Base-by-base conservation (phyloP, 2,888 invertebrate species). In the Gastrophysa polygoni region DNA sequence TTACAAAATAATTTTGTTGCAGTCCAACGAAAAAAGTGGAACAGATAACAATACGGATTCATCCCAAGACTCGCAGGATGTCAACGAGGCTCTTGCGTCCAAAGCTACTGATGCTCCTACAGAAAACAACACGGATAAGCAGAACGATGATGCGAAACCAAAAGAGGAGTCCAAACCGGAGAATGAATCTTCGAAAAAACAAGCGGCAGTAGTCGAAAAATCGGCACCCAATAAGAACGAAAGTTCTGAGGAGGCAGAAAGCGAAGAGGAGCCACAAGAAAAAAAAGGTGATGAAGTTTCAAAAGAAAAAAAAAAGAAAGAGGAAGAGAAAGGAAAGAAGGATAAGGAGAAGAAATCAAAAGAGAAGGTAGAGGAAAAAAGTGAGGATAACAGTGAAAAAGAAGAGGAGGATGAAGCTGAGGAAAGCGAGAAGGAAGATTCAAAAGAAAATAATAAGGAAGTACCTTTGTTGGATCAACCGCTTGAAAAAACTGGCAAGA, bases 291-390 rank as follows among this genome's bases (percentile, higher is more conserved):
- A 68, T 55, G 66, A 71, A 32, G 58, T 59, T 10, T n/a, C n/a
- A n/a, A 56, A 66, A 17, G 59, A 63, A 11, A 59, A 61, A 14
- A 52, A 59, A 10, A 59, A 63, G 18, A 50, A 32, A 10, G 59
- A 63, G 10, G 44, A 28, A 11, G 58, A 63, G n/a, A 66, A 69
- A 51, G 68, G 68, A 38, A 65, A 67, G 57, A 61, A 71, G 49
- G 68, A 51, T 11, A 63, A 52, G 43, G 46, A 46, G 21, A 59
- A 21, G 47, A 59, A 48, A n/a, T 18, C 54, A 43, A 49, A 56
- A 44, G 52, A 57, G 18, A 61, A 47, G 57, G 57, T 29, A 18
- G 46, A 82, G 84, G 1, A 78, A 86, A 64, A 85, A 87, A 60
- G 83, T 46, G 50, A 65, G 54, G 67, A 69, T 34, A 68, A 66